Evolutionary conservation across 2,797 vertebrate species (phyloP).

Genomic region (Pygocentrus nattereri): DNA sequence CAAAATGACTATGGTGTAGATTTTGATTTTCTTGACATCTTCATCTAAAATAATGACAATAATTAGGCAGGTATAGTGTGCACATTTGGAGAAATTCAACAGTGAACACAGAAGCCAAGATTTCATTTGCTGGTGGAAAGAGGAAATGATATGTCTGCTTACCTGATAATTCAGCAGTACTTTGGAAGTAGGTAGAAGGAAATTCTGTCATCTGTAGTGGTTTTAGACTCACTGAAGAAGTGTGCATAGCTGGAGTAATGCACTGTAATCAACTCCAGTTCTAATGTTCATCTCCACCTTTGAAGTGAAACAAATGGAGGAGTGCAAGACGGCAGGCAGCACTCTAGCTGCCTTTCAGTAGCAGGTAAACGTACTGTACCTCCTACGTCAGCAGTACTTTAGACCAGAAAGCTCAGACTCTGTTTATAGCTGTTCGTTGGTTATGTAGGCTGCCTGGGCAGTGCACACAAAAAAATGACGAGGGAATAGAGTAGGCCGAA

Average conservation of each 20-base stretch:
- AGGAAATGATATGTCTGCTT: conserved; percentile 2
- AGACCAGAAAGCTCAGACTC: background rate
- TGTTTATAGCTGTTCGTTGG: conserved; percentile 2
- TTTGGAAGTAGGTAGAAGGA: background rate
- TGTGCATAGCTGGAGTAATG: conserved; percentile 9
- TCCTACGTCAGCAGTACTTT: conserved; percentile 19
- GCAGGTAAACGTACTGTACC: background rate
- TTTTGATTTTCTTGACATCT: background rate
- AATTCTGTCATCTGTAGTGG: background rate
- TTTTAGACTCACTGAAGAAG: conserved; percentile 1
- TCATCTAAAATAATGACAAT: background rate
- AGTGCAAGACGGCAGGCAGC: conserved; percentile 13
- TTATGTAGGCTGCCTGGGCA: background rate
- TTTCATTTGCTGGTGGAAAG: background rate
- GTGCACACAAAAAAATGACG: conserved; percentile 1
- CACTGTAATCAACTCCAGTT: conserved; percentile 28
- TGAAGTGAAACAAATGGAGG: conserved; percentile 26
- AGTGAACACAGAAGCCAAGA: background rate
- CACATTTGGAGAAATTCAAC: background rate
- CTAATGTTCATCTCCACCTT: conserved; percentile 18
- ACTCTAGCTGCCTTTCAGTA: conserved; percentile 26
- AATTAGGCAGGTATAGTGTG: background rate
- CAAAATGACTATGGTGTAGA: background rate
- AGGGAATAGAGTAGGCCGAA: background rate
- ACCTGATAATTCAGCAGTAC: background rate